A percentile compares a stretch with the other conserved stretches of the same genome.
Evolutionary conservation across 2,888 invertebrate genomes (phyloP).

Genomic region (Neria commutata): DNA sequence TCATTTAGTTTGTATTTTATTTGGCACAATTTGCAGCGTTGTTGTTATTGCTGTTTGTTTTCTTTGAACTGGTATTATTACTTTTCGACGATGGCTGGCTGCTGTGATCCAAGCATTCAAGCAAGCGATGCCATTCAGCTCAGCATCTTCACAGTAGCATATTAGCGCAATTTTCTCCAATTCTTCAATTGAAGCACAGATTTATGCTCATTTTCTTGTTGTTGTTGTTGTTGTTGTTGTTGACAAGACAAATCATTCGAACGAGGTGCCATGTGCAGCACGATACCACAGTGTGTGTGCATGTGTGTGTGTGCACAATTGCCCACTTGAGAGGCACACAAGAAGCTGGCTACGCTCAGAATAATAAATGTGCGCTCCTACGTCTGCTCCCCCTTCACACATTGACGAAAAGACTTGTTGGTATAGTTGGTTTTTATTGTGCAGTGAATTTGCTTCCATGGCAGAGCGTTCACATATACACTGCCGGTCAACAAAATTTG

Average conservation of each 20-base stretch:
- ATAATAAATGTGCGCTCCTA: neutral
- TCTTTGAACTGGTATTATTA: conserved; percentile 37
- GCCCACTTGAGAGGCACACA: neutral
- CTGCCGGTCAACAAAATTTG: too few species aligned
- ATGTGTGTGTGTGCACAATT: neutral
- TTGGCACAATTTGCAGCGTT: neutral
- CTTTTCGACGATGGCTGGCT: conserved; percentile 47
- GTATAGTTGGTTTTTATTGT: neutral
- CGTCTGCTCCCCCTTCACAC: neutral
- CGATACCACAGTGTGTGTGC: too few species aligned
- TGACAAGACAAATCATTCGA: conserved; percentile 53
- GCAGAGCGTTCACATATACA: too few species aligned
- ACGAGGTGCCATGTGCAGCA: conserved; percentile 30
- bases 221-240: conserved; percentile 38
- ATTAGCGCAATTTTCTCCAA: neutral
- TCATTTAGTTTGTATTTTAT: neutral
- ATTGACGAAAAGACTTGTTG: neutral
- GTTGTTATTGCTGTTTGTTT: conserved; percentile 25
- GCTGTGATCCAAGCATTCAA: conserved; percentile 46
- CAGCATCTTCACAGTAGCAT: neutral
- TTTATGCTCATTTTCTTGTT: conserved; percentile 31
- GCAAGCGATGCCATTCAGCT: conserved; percentile 20
- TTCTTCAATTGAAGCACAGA: neutral
- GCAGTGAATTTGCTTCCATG: too few species aligned
- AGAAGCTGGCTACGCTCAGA: conserved; percentile 13